Percentiles rank a stretch among this genome's conserved stretches.
Conservation (phyloP, 2,797 vertebrate genomes). For the Eulemur rubriventer region DNA sequence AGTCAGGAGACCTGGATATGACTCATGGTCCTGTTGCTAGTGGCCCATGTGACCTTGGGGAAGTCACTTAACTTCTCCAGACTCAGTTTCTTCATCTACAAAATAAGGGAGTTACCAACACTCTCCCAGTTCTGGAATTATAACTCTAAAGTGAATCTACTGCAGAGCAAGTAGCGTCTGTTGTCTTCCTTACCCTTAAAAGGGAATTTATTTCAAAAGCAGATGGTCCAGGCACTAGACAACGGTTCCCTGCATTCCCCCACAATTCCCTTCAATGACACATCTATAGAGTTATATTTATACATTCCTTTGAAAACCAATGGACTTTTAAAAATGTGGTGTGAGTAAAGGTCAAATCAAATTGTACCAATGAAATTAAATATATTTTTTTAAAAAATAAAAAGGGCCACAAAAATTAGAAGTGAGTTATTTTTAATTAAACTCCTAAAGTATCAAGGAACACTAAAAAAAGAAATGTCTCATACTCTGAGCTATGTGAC, state of each 20-base stretch:
- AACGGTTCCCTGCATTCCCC: background rate
- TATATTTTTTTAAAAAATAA: conserved; percentile 41
- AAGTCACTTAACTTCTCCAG: conserved; percentile 22
- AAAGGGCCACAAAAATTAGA: background rate
- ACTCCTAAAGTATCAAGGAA: background rate
- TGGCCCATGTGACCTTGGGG: background rate
- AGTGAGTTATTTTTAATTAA: background rate
- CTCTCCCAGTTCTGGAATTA: conserved; percentile 2
- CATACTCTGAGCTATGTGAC: background rate
- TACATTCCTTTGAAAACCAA: background rate
- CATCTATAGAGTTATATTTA: background rate
- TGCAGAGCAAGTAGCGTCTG: background rate
- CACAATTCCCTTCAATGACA: background rate
- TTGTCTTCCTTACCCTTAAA: conserved; percentile 17
- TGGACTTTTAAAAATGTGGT: background rate
- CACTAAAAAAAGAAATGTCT: background rate
- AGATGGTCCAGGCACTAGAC: background rate
- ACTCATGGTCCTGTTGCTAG: background rate
- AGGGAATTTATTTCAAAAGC: conserved; percentile 49
- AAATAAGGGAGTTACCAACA: conserved; percentile 19
- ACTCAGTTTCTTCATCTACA: conserved; percentile 1
- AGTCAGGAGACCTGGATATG: background rate
- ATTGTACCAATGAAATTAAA: background rate
- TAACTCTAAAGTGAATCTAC: conserved; percentile 18
- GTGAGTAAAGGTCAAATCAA: conserved; percentile 16